Percentiles rank a stretch among this genome's conserved stretches.
Conservation (phyloP, 2,797 vertebrate species). For the Gymnothorax reevesii region DNA sequence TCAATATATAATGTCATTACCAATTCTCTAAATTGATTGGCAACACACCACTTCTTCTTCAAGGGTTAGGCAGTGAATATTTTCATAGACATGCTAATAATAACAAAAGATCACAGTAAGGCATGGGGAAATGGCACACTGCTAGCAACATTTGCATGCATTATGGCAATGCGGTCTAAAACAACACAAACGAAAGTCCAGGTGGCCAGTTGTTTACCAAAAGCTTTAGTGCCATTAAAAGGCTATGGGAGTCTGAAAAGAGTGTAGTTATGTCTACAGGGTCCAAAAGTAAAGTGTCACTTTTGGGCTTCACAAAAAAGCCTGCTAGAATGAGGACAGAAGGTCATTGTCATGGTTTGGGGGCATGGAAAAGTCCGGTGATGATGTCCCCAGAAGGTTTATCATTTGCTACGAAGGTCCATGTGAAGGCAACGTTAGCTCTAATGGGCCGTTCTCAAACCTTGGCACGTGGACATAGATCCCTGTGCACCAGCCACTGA, state of each 20-base stretch:
- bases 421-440: not conserved
- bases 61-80: not conserved
- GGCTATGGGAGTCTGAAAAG: conserved; percentile 17
- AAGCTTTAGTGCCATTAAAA: conserved; percentile 17
- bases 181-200: not conserved
- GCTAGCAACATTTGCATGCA: not conserved
- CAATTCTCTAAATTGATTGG: not conserved
- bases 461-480: not conserved
- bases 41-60: not conserved
- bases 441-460: not conserved
- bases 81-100: not conserved
- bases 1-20: not conserved
- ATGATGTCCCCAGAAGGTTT: not conserved
- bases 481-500: not conserved
- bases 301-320: not conserved
- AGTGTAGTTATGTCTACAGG: conserved; percentile 36
- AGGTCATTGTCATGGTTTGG: not conserved
- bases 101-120: not conserved
- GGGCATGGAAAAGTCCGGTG: not conserved
- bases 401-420: not conserved
- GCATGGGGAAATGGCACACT: not conserved
- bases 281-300: conserved; percentile 15
- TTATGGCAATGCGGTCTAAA: not conserved
- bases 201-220: not conserved
- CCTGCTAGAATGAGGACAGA: not conserved